These are phyloP conservation scores for Pogonocichla stellata DNA, from an alignment of 2,113 vertebrate species.

Conservation along the genomic window DNA sequence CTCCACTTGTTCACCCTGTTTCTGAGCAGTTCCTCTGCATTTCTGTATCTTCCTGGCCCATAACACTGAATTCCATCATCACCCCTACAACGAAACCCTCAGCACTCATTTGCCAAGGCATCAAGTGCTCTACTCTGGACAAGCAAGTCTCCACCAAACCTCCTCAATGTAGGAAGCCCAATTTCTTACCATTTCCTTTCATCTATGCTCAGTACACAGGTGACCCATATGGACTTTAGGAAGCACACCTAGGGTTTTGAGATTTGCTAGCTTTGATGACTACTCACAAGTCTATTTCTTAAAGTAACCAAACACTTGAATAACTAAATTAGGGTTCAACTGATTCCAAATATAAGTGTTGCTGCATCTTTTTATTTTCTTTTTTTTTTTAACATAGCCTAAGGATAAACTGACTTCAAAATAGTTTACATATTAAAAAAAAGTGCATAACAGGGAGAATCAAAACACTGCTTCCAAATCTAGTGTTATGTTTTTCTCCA, in stretches of 20 bases:
- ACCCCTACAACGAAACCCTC: not conserved
- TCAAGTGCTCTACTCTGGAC: accelerated
- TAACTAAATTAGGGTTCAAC: not conserved
- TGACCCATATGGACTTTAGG: not conserved
- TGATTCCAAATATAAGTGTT: not conserved
- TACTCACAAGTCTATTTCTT: not conserved
- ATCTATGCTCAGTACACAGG: not conserved
- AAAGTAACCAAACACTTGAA: not conserved
- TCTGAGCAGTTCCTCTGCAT: not conserved
- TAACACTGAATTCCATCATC: not conserved
- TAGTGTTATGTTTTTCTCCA: not conserved
- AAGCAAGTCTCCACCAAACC: not conserved
- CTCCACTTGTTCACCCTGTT: not conserved
- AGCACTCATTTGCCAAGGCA: not conserved
- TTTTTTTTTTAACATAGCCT: not conserved
- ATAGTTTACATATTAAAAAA: not conserved
- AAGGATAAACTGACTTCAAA: not conserved
- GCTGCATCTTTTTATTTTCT: not conserved
- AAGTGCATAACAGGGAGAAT: not conserved
- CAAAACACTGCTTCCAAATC: not conserved
- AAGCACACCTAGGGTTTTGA: not conserved
- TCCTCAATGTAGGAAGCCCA: not conserved
- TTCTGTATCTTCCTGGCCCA: not conserved
- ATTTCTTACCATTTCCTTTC: not conserved
- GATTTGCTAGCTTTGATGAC: not conserved